A percentile compares a stretch with the other conserved stretches of the same genome.
phyloP scores from a whole-genome alignment of 2,797 vertebrate genomes.

The Discoglossus pictus region DNA sequence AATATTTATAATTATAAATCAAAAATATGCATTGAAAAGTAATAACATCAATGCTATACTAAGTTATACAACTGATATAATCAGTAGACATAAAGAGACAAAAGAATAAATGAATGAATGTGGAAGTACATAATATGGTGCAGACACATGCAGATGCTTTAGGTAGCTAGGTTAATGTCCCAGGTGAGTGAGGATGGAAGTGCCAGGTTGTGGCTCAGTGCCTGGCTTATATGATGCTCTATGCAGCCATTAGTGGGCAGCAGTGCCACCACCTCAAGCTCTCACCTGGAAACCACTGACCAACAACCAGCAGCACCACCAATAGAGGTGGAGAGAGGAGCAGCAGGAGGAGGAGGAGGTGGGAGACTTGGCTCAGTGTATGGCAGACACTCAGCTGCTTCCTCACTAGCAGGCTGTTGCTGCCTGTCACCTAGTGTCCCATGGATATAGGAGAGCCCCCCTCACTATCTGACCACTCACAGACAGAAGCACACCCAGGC shows the following conservation, averaged over 20 bases:
- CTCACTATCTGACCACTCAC: not conserved
- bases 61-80: too few species aligned
- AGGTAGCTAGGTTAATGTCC: too few species aligned
- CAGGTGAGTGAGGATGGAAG: conserved; percentile 18
- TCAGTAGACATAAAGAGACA: too few species aligned
- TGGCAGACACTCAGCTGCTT: conserved; percentile 20
- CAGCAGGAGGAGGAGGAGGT: conserved; percentile 19
- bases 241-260: conserved; percentile 9
- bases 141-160: too few species aligned
- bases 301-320: not conserved
- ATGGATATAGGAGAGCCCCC: conserved; percentile 9
- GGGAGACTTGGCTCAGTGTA: not conserved
- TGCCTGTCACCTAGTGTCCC: conserved; percentile 6
- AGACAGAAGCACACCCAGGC: conserved; percentile 21
- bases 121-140: too few species aligned
- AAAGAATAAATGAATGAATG: too few species aligned
- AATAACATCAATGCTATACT: too few species aligned
- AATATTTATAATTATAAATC: too few species aligned
- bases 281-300: conserved; percentile 29
- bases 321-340: not conserved
- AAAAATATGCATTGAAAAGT: too few species aligned
- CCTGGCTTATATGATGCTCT: conserved; percentile 33
- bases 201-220: not conserved
- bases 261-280: not conserved
- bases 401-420: conserved; percentile 1